These are phyloP conservation scores for Zaprionus ghesquierei DNA, from an alignment of 1,140 invertebrate species.

Conservation along the genomic window DNA sequence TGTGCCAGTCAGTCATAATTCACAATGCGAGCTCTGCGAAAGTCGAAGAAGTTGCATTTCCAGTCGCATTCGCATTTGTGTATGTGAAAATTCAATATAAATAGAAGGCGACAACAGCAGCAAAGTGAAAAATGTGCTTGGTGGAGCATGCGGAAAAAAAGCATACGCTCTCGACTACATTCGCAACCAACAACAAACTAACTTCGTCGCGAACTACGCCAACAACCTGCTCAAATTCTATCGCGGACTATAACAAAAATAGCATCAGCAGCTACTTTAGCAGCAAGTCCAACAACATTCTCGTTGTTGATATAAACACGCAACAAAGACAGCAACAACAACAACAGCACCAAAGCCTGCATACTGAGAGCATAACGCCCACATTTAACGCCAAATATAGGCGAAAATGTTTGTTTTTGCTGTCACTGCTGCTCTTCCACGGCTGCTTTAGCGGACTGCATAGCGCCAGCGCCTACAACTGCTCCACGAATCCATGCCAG, in stretches of 20 bases:
- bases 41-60: slow-evolving; percentile 57
- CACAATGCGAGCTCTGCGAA: slow-evolving; percentile 53
- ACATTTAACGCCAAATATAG: slow-evolving; percentile 81
- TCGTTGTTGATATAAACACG: slow-evolving; percentile 35
- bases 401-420: slow-evolving; percentile 75
- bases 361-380: slow-evolving; percentile 57
- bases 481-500: slow-evolving; percentile 84
- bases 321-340: slow-evolving; percentile 38
- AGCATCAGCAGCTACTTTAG: slow-evolving; percentile 5
- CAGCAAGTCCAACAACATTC: slow-evolving; percentile 3
- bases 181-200: slow-evolving; percentile 25
- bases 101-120: slow-evolving; percentile 39
- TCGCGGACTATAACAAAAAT: neutral
- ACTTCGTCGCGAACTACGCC: slow-evolving; percentile 18
- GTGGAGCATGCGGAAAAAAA: slow-evolving; percentile 65
- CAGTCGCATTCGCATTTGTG: slow-evolving; percentile 27
- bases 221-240: slow-evolving; percentile 43
- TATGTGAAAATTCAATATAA: slow-evolving; percentile 70
- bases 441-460: slow-evolving; percentile 70
- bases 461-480: slow-evolving; percentile 75
- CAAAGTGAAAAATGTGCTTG: slow-evolving; percentile 72
- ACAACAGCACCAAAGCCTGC: slow-evolving; percentile 29
- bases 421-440: slow-evolving; percentile 69
- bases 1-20: slow-evolving; percentile 48
- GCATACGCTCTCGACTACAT: slow-evolving; percentile 34